These are phyloP conservation scores for Scolanthus callimorphus DNA, from an alignment of 92 coral and sea anemone species.

Conservation along the genomic window DNA sequence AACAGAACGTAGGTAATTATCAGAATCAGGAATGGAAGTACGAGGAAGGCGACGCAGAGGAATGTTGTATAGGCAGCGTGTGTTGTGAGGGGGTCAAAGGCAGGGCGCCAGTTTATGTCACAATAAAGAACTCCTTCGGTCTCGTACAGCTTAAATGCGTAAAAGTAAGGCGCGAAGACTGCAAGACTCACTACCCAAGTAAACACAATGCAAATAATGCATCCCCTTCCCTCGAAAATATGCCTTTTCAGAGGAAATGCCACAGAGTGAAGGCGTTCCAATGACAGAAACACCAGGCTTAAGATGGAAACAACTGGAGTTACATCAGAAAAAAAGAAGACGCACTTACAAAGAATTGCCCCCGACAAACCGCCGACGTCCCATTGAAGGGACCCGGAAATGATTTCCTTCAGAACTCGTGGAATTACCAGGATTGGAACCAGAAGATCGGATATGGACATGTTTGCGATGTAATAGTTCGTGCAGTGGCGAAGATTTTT, in stretches of 20 bases:
- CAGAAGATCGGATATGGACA: background rate
- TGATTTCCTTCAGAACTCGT: background rate
- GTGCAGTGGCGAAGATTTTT: background rate
- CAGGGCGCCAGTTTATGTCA: background rate
- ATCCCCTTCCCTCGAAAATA: background rate
- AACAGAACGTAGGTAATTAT: too few species aligned
- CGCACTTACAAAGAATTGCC: background rate
- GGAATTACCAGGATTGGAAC: background rate
- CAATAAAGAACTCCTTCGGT: background rate
- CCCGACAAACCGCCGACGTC: background rate
- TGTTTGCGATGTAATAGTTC: background rate
- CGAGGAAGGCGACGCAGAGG: background rate
- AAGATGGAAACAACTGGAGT: background rate
- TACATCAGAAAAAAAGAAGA: background rate
- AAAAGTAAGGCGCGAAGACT: background rate
- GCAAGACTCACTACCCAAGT: background rate
- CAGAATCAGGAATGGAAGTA: background rate
- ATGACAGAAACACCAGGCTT: background rate
- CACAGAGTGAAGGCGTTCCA: background rate
- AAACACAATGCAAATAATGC: background rate
- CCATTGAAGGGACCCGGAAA: background rate
- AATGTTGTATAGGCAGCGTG: background rate
- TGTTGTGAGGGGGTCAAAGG: background rate
- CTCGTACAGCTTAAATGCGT: background rate
- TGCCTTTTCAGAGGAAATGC: background rate